These are phyloP conservation scores for Sphinx pinastri DNA, from an alignment of 2,888 invertebrate species.

Conservation along the genomic window DNA sequence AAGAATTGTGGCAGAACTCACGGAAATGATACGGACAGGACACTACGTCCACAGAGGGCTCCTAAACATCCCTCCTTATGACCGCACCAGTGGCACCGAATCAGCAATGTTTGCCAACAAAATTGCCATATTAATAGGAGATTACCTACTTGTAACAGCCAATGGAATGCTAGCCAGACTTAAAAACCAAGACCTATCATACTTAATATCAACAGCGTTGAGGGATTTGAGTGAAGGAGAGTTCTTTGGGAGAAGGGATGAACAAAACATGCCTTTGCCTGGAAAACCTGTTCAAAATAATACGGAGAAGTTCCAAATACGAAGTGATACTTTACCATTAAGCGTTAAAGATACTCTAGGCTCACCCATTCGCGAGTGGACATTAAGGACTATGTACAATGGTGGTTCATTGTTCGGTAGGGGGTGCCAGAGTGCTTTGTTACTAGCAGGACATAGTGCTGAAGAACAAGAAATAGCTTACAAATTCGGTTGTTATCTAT, in stretches of 20 bases:
- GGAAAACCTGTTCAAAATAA: slow-evolving; percentile 76
- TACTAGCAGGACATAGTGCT: slow-evolving; percentile 87
- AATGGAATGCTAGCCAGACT: slow-evolving; percentile 91
- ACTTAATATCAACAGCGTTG: slow-evolving; percentile 91
- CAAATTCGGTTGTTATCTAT: slow-evolving; percentile 91
- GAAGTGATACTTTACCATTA: slow-evolving; percentile 67
- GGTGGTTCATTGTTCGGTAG: slow-evolving; percentile 88
- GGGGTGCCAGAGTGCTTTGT: slow-evolving; percentile 91
- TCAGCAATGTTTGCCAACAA: slow-evolving; percentile 94
- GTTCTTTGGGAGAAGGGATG: slow-evolving; percentile 89
- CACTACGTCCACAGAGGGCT: slow-evolving; percentile 90
- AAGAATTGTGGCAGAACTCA: slow-evolving; percentile 85
- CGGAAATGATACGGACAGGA: slow-evolving; percentile 94
- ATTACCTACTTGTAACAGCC: slow-evolving; percentile 92
- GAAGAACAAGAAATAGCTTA: slow-evolving; percentile 89
- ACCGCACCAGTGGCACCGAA: slow-evolving; percentile 81
- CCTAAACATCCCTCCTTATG: slow-evolving; percentile 72
- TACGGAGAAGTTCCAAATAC: slow-evolving; percentile 58
- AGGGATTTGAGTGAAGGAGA: slow-evolving; percentile 93
- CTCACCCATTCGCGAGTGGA: slow-evolving; percentile 88
- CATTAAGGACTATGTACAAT: slow-evolving; percentile 87
- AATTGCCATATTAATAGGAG: slow-evolving; percentile 93
- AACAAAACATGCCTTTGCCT: slow-evolving; percentile 89
- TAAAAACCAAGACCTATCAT: slow-evolving; percentile 88
- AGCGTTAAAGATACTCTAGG: slow-evolving; percentile 72